These are phyloP conservation scores for Riptortus pedestris DNA, from an alignment of 1,140 invertebrate species.

Conservation along the genomic window DNA sequence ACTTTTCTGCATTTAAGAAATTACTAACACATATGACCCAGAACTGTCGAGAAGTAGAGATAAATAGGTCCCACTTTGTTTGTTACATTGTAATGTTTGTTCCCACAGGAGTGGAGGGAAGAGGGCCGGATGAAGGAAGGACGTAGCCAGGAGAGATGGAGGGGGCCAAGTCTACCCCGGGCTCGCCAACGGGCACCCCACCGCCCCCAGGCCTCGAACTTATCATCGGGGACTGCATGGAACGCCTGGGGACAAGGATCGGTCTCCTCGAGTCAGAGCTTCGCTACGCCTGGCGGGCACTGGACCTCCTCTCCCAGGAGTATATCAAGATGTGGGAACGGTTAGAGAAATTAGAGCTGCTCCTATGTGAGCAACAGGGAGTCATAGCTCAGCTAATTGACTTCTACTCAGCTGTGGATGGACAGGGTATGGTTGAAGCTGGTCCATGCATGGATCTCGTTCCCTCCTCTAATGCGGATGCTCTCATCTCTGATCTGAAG, in stretches of 20 bases:
- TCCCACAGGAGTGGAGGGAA: background rate
- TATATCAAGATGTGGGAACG: slow-evolving; percentile 90
- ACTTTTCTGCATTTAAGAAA: too few relatives aligned
- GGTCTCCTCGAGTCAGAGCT: slow-evolving; percentile 80
- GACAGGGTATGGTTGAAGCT: slow-evolving; percentile 21
- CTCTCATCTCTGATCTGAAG: slow-evolving; percentile 37
- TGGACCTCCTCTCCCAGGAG: slow-evolving; percentile 81
- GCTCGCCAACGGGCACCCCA: slow-evolving; percentile 18
- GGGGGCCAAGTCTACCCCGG: slow-evolving; percentile 22
- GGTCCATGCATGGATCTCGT: slow-evolving; percentile 30
- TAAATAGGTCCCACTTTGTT: too few relatives aligned
- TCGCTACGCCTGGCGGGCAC: slow-evolving; percentile 79
- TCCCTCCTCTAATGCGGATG: slow-evolving; percentile 34
- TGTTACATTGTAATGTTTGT: too few relatives aligned
- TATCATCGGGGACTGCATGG: slow-evolving; percentile 74
- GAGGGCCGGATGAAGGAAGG: slow-evolving; percentile 12
- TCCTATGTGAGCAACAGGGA: slow-evolving; percentile 79
- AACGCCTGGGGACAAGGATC: slow-evolving; percentile 69
- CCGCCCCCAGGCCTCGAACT: slow-evolving; percentile 33
- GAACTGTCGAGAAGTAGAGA: too few relatives aligned
- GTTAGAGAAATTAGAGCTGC: slow-evolving; percentile 78
- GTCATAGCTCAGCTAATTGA: slow-evolving; percentile 81
- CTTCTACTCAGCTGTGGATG: slow-evolving; percentile 48
- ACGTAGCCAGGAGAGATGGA: slow-evolving; percentile 23
- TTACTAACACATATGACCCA: too few relatives aligned